Evolutionary conservation across 2,888 invertebrate species (phyloP), one percentile per base, ranked within the genome.

Genomic region (Sesamia inferens): DNA sequence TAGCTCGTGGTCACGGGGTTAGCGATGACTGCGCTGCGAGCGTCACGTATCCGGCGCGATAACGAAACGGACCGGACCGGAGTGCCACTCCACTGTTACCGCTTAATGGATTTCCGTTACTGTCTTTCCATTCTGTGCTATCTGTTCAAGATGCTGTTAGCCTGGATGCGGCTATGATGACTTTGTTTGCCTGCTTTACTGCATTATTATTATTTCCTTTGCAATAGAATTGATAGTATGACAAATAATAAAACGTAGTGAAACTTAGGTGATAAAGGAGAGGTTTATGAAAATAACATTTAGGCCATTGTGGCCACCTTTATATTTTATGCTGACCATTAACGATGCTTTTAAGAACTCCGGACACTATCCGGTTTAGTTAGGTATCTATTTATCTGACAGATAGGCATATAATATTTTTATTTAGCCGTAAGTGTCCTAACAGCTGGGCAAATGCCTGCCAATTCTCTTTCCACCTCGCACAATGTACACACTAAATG

Each of bases 71-170:
- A 67, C 74, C 72, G 51, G 63, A 76, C 73, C 71, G 58, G 71
- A 85, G 76, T 64, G 55, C 71, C 73, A 74, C 77, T 82, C 59
- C 71, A 72, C 51, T 68, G 80, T 82, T 73, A 72, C 76, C 71
- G 59, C 76, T 44, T 84, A 85, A 84, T 85, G 84, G 80, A 84
- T 84, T 84, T 85, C 85, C 85, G 82, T 71, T 58, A 72, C 80
- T 70, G 74, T 79, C 74, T 73, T 69, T 76, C 55, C 55, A 76
- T 68, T 68, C 31, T 64, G 44, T 65, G 62, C 77, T 64, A 71
- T 70, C 66, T 68, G 67, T 70, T 69, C 24, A 13, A 71, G 72
- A 73, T 68, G 57, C 19, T 16, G 51, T 61, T 66, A n/a, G 44
- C 24, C 81, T 84, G 57, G 72, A 81, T 70, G 51, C 58, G 69